These are phyloP conservation scores for Bombus balteatus DNA, from an alignment of 1,140 invertebrate genomes.

Conservation along the genomic window DNA sequence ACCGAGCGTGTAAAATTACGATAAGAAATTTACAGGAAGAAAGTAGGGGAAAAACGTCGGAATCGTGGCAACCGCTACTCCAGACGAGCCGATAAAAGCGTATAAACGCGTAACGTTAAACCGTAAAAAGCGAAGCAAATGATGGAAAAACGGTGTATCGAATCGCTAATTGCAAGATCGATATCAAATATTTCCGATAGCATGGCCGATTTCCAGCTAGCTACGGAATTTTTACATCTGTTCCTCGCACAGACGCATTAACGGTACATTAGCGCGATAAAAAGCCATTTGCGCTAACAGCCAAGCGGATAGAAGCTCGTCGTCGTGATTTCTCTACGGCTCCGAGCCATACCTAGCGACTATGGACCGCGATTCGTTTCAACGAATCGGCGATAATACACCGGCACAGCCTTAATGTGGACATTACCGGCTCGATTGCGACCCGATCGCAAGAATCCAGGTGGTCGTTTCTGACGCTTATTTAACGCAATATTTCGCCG, in stretches of 20 bases:
- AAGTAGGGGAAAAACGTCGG: background rate
- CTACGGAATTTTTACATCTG: slow-evolving; percentile 11
- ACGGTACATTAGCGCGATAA: slow-evolving; percentile 31
- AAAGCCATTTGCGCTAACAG: slow-evolving; percentile 15
- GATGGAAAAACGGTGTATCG: background rate
- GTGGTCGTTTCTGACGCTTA: background rate
- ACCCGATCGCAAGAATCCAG: background rate
- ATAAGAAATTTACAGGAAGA: background rate
- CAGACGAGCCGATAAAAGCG: background rate
- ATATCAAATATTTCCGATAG: slow-evolving; percentile 38
- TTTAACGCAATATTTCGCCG: slow-evolving; percentile 58
- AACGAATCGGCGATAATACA: slow-evolving; percentile 28
- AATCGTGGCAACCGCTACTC: background rate
- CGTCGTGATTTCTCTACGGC: background rate
- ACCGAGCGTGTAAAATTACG: background rate
- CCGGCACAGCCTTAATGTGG: slow-evolving; percentile 6
- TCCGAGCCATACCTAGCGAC: background rate
- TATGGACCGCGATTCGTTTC: background rate
- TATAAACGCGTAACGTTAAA: background rate
- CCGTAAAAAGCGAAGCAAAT: background rate
- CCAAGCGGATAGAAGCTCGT: background rate
- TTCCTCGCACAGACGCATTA: slow-evolving; percentile 2
- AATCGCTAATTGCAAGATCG: slow-evolving; percentile 35
- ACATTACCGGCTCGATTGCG: slow-evolving; percentile 28
- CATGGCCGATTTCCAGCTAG: background rate